Conservation (phyloP, 2,888 invertebrate genomes). For the Leuctra nigra region DNA sequence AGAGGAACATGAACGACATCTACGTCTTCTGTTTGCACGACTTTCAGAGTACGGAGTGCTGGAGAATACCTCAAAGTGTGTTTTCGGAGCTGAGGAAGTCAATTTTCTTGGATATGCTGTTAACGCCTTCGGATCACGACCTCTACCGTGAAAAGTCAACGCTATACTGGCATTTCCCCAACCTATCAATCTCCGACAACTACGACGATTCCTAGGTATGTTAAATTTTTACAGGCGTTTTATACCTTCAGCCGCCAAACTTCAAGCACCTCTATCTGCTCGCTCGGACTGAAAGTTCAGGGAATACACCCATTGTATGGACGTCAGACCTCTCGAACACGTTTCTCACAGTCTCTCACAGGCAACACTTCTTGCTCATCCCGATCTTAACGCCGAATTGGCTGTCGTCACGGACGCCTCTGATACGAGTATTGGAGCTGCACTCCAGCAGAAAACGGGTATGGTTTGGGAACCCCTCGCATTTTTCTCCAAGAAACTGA, state of each 20-base stretch:
- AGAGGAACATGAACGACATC: no score
- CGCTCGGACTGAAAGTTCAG: not conserved
- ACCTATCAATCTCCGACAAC: no score
- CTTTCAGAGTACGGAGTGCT: no score
- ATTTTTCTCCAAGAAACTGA: slow-evolving; percentile 28
- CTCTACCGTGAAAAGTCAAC: no score
- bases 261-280: slow-evolving; percentile 15
- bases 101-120: no score
- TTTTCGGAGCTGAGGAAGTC: no score
- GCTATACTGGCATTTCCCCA: no score
- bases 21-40: no score
- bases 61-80: no score
- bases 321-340: no score
- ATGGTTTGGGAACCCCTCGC: slow-evolving; percentile 27
- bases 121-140: no score
- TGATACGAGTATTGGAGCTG: slow-evolving; percentile 34
- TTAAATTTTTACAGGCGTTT: slow-evolving; percentile 16
- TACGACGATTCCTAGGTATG: slow-evolving; percentile 20
- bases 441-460: slow-evolving; percentile 35
- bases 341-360: not conserved
- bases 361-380: slow-evolving; percentile 35
- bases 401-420: slow-evolving; percentile 38
- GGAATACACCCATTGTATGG: no score
- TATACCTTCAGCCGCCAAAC: not conserved
- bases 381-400: slow-evolving; percentile 32